Evolutionary conservation across 2,888 invertebrate genomes (phyloP), one percentile per base, ranked within the genome.

Genomic region (Xanthia togata): DNA sequence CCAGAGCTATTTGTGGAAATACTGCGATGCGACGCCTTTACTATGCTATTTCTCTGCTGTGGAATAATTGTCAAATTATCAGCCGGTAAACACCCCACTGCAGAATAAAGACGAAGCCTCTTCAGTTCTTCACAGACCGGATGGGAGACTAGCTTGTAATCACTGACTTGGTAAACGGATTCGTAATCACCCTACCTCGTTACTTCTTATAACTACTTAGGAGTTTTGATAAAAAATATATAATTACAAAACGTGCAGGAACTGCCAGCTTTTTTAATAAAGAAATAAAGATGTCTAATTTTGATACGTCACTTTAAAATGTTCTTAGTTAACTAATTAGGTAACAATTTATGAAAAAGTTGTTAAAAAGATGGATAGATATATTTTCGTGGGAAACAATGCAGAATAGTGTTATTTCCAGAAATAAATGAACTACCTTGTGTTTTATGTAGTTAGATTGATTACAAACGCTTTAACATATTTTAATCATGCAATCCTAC

Each of bases 51-150:
- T 77, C 5, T 69, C 5, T 23, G 44, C n/a, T n/a, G 70, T 55
- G 23, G 20, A 78, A n/a, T 78, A 55, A 69, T 63, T 69, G 26
- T 53, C 60, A 77, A 62, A 76, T 70, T 44, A 78, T 38, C 20
- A 63, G 38, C 14, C 9, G 17, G 35, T 77, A 53, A 76, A 76
- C 31, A 68, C 50, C 50, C 38, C 31, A 76, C 76, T 50, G 20
- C 31, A 23, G 17, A 41, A 53, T 35, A 31, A 38, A 60, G 17
- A 59, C 12, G 11, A 26, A 35, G 14, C 11, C n/a, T 35, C 67
- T 6, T 68, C 17, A 35, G 3, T 41, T 41, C 53, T 35, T 53
- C n/a, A 17, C 11, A 50, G 47, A 50, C 47, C 23, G 47, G 57
- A 59, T 67, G 38, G 4, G 11, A 67, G 17, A 26, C 6, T 53